phyloP scores from a whole-genome alignment of 2,888 invertebrate genomes.

The Plebejus argus region DNA sequence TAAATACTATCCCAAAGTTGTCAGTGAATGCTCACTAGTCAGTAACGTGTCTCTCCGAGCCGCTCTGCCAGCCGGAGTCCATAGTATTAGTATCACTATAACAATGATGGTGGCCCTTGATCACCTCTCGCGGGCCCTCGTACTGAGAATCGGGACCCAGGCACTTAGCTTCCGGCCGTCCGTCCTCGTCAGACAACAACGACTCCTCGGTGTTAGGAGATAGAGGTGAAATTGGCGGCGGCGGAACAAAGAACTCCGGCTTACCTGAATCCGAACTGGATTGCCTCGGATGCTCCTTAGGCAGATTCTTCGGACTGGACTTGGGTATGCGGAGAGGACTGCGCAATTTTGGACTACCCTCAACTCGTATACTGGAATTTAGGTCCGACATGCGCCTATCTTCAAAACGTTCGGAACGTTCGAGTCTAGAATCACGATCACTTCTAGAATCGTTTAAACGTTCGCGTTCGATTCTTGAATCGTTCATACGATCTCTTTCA shows the following conservation, averaged over 20 bases:
- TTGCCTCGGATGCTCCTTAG: conserved; percentile 60
- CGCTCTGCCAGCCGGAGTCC: conserved; percentile 87
- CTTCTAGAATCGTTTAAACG: conserved; percentile 47
- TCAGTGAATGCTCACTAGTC: conserved; percentile 58
- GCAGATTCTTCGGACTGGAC: conserved; percentile 58
- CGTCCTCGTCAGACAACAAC: conserved; percentile 59
- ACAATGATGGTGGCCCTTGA: conserved; percentile 76
- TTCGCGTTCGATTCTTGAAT: conserved; percentile 42
- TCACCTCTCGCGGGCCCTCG: conserved; percentile 65
- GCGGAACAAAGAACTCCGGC: conserved; percentile 59
- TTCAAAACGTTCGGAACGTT: conserved; percentile 53
- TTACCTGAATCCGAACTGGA: conserved; percentile 57
- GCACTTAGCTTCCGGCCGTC: conserved; percentile 62
- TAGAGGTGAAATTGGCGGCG: conserved; percentile 60
- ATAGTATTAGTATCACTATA: conserved; percentile 82
- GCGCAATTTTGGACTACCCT: conserved; percentile 66
- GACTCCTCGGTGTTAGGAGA: conserved; percentile 74
- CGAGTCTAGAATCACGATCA: conserved; percentile 45
- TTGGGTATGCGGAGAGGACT: conserved; percentile 62
- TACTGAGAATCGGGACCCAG: conserved; percentile 71
- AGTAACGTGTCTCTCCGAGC: conserved; percentile 82
- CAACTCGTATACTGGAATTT: conserved; percentile 65
- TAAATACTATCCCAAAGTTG: background rate
- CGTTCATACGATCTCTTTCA: conserved; percentile 48
- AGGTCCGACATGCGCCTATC: conserved; percentile 58